These are phyloP conservation scores for Erannis defoliaria DNA, from an alignment of 2,888 invertebrate genomes.

Conservation along the genomic window DNA sequence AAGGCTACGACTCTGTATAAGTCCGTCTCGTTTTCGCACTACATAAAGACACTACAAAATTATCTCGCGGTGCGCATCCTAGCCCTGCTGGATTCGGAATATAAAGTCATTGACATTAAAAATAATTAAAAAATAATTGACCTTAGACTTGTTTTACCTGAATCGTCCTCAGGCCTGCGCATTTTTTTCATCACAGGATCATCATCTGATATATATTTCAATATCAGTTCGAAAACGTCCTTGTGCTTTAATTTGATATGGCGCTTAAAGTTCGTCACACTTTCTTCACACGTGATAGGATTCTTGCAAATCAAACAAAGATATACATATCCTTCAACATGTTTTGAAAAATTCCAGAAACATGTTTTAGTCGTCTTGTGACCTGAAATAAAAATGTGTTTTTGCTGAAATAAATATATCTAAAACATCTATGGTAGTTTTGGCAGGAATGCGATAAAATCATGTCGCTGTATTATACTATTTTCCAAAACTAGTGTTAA, in stretches of 20 bases:
- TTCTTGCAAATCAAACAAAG: constrained; percentile 8
- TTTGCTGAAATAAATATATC: not conserved
- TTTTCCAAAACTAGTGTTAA: no score
- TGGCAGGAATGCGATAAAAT: no score
- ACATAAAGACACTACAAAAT: no score
- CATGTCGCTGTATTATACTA: no score
- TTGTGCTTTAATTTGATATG: constrained; percentile 12
- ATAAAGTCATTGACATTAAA: not conserved
- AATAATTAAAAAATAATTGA: not conserved
- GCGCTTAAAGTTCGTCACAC: constrained; percentile 13
- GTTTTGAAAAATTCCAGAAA: constrained; percentile 27
- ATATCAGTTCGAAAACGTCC: constrained; percentile 7
- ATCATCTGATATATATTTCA: constrained; percentile 6
- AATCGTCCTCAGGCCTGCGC: not conserved
- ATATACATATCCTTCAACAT: not conserved
- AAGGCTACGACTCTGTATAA: no score
- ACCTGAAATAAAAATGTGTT: constrained; percentile 10
- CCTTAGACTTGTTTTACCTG: not conserved
- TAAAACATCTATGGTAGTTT: no score
- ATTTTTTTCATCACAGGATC: not conserved
- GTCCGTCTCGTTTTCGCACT: no score
- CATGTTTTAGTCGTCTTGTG: constrained; percentile 3
- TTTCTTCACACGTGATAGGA: not conserved
- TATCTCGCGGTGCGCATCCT: no score
- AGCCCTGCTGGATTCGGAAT: no score